Evolutionary conservation across 1,140 invertebrate species (phyloP), one percentile per base, ranked within the genome.

Genomic region (Delia radicum): DNA sequence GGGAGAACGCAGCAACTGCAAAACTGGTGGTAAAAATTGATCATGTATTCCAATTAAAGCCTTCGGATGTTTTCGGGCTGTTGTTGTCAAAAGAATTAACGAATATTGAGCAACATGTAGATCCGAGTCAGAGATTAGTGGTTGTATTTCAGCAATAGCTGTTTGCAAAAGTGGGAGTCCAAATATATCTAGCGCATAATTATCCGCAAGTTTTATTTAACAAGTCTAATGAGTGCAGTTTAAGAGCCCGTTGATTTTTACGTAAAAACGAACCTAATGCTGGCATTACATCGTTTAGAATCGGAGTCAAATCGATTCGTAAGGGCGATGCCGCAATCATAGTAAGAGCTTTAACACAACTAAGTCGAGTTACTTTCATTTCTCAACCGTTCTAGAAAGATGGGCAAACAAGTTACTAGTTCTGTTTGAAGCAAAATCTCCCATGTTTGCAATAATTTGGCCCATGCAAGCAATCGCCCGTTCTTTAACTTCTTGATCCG

Each of bases 401-500:
- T 94, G 3, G 97, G 96, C 75, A 99, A 88, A 87, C 96, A 98
- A 12, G 91, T 90, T 2, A 90, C 90, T 48, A 98, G 88, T 85
- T 98, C 95, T 65, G 88, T 87, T 84, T 92, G 85, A 2, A 91
- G 87, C 74, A 86, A n/a, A 91, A 86, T 98, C 96, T 8, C 96
- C 97, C 75, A 98, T 91, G 84, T 96, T 95, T 76, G 94, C 93
- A 29, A 99, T 92, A 55, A 98, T 94, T 87, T 98, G 96, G 26
- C 96, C 97, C 94, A 98, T 98, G 81, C 97, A 97, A 2, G 96
- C 94, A 75, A 99, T 99, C 5, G 98, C 97, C 75, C 97, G 90
- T 84, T 99, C 98, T 85, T 99, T 99, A 0, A 99, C 97, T 89
- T 99, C 97, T 85, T 99, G 98, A 88, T 99, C 97, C 79, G 99